These are phyloP conservation scores for Pipra filicauda DNA, from an alignment of 2,113 vertebrate species.

Conservation along the genomic window DNA sequence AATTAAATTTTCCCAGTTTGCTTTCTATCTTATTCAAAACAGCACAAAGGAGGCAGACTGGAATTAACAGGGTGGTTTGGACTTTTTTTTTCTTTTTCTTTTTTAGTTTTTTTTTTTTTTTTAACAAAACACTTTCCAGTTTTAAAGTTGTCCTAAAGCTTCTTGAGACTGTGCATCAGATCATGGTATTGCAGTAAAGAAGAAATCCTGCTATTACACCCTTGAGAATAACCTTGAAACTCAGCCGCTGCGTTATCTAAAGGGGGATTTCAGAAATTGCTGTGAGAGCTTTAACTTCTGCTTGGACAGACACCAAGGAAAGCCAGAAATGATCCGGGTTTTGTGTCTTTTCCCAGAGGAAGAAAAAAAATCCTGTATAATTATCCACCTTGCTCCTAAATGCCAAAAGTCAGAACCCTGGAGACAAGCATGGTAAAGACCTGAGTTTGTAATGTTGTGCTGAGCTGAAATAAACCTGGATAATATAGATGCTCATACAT, in stretches of 20 bases:
- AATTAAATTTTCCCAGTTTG: slow-evolving; percentile 63
- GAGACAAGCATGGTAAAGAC: background rate
- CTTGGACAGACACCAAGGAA: slow-evolving; percentile 52
- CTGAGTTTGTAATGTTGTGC: background rate
- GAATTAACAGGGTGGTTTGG: slow-evolving; percentile 8
- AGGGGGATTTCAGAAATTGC: slow-evolving; percentile 23
- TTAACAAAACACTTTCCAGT: background rate
- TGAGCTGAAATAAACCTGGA: background rate
- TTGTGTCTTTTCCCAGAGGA: slow-evolving; percentile 13
- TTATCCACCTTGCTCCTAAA: background rate
- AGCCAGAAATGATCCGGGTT: slow-evolving; percentile 45
- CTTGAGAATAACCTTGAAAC: slow-evolving; percentile 56
- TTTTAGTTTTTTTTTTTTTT: fast-evolving
- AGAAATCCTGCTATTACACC: slow-evolving; percentile 53
- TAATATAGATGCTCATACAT: background rate
- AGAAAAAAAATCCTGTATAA: slow-evolving; percentile 9
- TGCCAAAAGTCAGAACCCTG: background rate
- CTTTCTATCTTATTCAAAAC: slow-evolving; percentile 51
- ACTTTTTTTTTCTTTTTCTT: fast-evolving
- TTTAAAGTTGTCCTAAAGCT: background rate
- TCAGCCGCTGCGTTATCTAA: slow-evolving; percentile 34
- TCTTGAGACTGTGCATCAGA: slow-evolving; percentile 16
- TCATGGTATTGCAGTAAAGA: slow-evolving; percentile 6
- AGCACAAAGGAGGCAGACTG: slow-evolving; percentile 31
- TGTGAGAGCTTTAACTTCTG: slow-evolving; percentile 52